phyloP scores from a whole-genome alignment of 2,888 invertebrate species.

The Xestia ashworthii region DNA sequence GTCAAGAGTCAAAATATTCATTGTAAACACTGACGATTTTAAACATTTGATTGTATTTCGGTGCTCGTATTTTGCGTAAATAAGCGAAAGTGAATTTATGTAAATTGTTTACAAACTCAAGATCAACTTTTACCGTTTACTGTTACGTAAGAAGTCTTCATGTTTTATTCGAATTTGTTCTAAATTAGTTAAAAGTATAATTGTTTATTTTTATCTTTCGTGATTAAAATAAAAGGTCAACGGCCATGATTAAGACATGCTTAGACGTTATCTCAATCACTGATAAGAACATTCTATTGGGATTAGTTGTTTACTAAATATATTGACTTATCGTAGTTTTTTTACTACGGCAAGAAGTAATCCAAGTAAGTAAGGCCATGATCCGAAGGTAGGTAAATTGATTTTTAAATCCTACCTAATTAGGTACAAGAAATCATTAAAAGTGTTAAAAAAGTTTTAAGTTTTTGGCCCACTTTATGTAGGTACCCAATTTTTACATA shows the following conservation, averaged over 20 bases:
- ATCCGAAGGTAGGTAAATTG: background rate
- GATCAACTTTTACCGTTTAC: slow-evolving; percentile 35
- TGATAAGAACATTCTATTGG: slow-evolving; percentile 43
- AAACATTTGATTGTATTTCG: slow-evolving; percentile 20
- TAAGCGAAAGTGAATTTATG: slow-evolving; percentile 20
- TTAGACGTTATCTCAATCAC: slow-evolving; percentile 56
- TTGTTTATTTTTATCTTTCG: slow-evolving; percentile 46
- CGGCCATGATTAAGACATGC: slow-evolving; percentile 57
- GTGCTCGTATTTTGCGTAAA: background rate
- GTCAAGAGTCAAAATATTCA: slow-evolving; percentile 41
- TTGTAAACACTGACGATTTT: slow-evolving; percentile 6
- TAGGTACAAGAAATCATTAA: background rate
- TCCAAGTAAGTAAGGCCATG: background rate
- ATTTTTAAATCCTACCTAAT: background rate
- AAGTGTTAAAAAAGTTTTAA: background rate
- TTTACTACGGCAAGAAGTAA: background rate
- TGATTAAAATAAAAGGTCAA: slow-evolving; percentile 58
- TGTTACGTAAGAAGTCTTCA: slow-evolving; percentile 24
- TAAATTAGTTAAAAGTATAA: slow-evolving; percentile 7
- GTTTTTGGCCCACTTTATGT: background rate
- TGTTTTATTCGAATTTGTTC: slow-evolving; percentile 5
- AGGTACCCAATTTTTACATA: background rate
- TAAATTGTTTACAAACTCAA: slow-evolving; percentile 16
- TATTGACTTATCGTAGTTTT: slow-evolving; percentile 9
- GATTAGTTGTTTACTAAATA: slow-evolving; percentile 44